Percentiles rank a stretch among this genome's conserved stretches.
phyloP scores from a whole-genome alignment of 2,797 vertebrate species.

The Salarias fasciatus region DNA sequence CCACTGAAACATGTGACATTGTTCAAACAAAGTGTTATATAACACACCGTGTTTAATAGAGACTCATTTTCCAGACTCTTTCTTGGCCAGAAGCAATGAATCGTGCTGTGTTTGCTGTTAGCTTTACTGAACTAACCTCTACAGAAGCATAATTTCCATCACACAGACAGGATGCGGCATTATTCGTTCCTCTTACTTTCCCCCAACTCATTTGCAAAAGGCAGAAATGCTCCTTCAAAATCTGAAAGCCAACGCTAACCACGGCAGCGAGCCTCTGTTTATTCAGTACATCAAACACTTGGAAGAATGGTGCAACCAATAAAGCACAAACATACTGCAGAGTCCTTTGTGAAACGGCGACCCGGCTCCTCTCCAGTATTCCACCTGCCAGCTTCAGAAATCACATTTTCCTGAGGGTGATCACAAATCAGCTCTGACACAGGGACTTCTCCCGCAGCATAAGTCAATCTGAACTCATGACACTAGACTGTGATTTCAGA shows the following conservation, averaged over 20 bases:
- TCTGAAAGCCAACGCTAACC: neutral
- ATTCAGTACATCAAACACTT: constrained; percentile 5
- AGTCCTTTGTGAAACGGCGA: constrained; percentile 24
- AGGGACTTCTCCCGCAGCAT: constrained; percentile 21
- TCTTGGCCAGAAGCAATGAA: too few relatives aligned
- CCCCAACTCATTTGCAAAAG: too few relatives aligned
- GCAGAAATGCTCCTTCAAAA: neutral
- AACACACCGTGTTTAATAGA: too few relatives aligned
- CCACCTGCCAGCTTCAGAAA: constrained; percentile 15
- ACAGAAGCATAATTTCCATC: too few relatives aligned
- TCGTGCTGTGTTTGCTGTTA: too few relatives aligned
- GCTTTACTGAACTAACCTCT: too few relatives aligned
- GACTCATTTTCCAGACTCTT: too few relatives aligned
- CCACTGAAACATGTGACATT: too few relatives aligned
- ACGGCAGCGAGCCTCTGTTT: neutral
- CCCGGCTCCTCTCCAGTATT: constrained; percentile 2
- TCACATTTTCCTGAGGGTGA: constrained; percentile 20
- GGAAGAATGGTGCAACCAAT: neutral
- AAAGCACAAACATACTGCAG: constrained; percentile 2
- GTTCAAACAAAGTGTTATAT: too few relatives aligned
- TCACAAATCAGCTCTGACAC: constrained; percentile 15
- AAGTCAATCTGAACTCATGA: constrained; percentile 41
- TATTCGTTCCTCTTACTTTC: too few relatives aligned
- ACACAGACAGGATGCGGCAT: too few relatives aligned
- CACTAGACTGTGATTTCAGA: constrained; percentile 41